These are phyloP conservation scores for Synanthedon formicaeformis DNA, from an alignment of 2,888 invertebrate genomes.

Conservation along the genomic window DNA sequence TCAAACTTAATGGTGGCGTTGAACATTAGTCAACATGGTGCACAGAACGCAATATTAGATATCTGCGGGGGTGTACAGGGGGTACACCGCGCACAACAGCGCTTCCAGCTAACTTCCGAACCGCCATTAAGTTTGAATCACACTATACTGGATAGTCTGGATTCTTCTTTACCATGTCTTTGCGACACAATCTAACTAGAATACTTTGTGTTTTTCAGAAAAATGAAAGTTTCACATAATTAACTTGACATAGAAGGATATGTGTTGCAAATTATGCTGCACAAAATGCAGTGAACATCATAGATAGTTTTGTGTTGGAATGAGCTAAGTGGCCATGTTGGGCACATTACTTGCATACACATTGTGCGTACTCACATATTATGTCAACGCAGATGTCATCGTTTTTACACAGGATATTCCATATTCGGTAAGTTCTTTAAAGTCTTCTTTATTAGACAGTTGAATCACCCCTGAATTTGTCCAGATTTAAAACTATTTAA, in stretches of 20 bases:
- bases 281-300: conserved; percentile 13
- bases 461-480: too few relatives aligned
- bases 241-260: conserved; percentile 6
- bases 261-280: conserved; percentile 21
- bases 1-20: too few relatives aligned
- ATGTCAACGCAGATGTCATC: conserved; percentile 30
- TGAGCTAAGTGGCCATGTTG: conserved; percentile 25
- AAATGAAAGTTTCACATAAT: conserved; percentile 19
- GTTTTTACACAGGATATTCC: conserved; percentile 36
- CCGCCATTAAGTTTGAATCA: too few relatives aligned
- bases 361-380: conserved; percentile 21
- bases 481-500: too few relatives aligned
- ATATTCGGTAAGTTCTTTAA: conserved; percentile 29
- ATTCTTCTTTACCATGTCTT: too few relatives aligned
- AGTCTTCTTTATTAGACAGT: too few relatives aligned
- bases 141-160: too few relatives aligned
- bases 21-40: too few relatives aligned
- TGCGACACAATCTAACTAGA: background rate
- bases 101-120: too few relatives aligned
- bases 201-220: conserved; percentile 5
- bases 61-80: too few relatives aligned
- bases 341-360: conserved; percentile 23
- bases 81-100: too few relatives aligned
- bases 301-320: background rate
- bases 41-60: too few relatives aligned